phyloP scores from a whole-genome alignment of 2,888 invertebrate genomes.

The Leptura quadrifasciata region DNA sequence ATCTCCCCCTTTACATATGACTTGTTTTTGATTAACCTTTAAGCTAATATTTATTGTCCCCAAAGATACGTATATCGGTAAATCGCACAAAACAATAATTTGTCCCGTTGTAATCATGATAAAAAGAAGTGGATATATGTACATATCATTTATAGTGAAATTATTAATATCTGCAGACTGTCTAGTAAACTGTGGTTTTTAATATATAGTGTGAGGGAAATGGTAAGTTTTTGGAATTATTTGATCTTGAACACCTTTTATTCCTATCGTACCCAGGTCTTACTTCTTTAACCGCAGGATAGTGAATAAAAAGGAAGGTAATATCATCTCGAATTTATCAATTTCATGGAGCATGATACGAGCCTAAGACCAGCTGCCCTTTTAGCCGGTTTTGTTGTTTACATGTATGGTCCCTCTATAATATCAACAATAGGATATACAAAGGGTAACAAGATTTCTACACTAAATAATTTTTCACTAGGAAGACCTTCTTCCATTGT shows the following conservation, averaged over 20 bases:
- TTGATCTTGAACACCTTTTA: conserved; percentile 70
- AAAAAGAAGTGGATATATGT: conserved; percentile 76
- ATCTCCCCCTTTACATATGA: conserved; percentile 74
- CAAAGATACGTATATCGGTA: conserved; percentile 84
- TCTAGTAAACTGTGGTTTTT: conserved; percentile 75
- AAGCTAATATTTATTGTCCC: conserved; percentile 78
- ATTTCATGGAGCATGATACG: conserved; percentile 82
- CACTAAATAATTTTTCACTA: conserved; percentile 61
- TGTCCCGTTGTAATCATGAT: conserved; percentile 80
- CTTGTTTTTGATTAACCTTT: conserved; percentile 73
- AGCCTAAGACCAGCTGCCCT: conserved; percentile 86
- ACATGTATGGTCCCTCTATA: conserved; percentile 79
- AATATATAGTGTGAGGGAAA: conserved; percentile 78
- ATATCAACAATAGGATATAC: conserved; percentile 84
- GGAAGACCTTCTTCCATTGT: not conserved
- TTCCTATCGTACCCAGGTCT: conserved; percentile 64
- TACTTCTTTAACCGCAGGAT: conserved; percentile 73
- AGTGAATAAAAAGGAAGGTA: conserved; percentile 80
- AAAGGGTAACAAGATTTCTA: conserved; percentile 84
- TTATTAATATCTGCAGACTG: conserved; percentile 74
- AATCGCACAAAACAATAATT: conserved; percentile 80
- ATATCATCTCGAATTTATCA: conserved; percentile 81
- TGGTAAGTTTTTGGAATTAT: conserved; percentile 66
- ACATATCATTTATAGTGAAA: conserved; percentile 76
- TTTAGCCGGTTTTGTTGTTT: conserved; percentile 81